phyloP scores from a whole-genome alignment of 2,797 vertebrate genomes.

The Meda fulgida region DNA sequence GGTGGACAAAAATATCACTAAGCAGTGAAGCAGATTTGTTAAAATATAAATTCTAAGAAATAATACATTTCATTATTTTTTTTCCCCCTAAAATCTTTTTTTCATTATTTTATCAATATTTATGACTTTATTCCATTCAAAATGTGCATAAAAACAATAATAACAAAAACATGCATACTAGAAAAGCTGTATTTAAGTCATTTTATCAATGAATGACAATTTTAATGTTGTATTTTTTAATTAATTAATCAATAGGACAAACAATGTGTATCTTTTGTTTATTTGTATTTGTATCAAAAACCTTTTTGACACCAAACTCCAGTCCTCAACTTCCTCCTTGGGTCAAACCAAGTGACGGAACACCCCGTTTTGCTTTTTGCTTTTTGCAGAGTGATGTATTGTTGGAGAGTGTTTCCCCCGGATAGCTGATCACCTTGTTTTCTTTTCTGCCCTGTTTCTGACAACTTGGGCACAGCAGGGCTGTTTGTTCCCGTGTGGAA shows the following conservation, averaged over 20 bases:
- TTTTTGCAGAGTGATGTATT: slow-evolving; percentile 49
- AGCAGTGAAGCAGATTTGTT: background rate
- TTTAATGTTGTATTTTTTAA: background rate
- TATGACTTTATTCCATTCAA: background rate
- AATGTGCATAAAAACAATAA: background rate
- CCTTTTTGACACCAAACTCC: background rate
- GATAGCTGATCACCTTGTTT: slow-evolving; percentile 43
- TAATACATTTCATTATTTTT: too few relatives aligned
- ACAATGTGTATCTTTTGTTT: too few relatives aligned
- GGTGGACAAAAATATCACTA: background rate
- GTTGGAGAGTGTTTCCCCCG: slow-evolving; percentile 22
- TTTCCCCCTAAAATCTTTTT: background rate
- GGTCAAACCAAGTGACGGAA: slow-evolving; percentile 26
- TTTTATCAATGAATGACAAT: background rate
- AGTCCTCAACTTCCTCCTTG: background rate
- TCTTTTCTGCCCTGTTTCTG: slow-evolving; percentile 46
- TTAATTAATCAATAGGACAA: background rate
- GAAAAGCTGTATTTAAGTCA: background rate
- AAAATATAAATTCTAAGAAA: background rate
- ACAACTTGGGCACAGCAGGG: slow-evolving; percentile 37
- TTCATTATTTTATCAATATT: background rate
- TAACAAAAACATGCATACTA: background rate
- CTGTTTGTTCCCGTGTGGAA: slow-evolving; percentile 56
- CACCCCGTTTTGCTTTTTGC: slow-evolving; percentile 15
- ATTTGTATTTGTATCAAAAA: background rate